A percentile compares a stretch with the other conserved stretches of the same genome.
These are phyloP conservation scores for Drosophila asahinai DNA, from an alignment of 1,140 invertebrate species.

Conservation along the genomic window DNA sequence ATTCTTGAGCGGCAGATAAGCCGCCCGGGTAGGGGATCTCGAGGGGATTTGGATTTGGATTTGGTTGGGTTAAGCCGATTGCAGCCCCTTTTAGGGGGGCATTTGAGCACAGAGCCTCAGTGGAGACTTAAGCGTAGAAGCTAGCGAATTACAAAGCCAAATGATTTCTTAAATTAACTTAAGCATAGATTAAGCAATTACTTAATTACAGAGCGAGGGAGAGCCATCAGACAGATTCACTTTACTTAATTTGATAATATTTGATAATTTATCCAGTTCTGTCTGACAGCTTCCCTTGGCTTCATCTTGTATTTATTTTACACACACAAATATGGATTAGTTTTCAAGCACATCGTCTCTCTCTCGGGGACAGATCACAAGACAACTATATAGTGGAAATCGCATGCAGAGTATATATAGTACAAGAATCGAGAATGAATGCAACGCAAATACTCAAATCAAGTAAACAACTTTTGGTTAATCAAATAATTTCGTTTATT, in stretches of 20 bases:
- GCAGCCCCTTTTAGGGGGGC: constrained; percentile 3
- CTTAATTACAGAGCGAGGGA: neutral
- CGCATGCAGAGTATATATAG: constrained; percentile 25
- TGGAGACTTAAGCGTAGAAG: constrained; percentile 22
- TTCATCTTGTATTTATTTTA: neutral
- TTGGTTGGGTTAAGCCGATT: constrained; percentile 42
- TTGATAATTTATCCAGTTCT: too few species aligned
- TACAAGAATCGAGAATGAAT: constrained; percentile 46
- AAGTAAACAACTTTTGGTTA: constrained; percentile 68
- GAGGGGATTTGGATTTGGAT: constrained; percentile 5
- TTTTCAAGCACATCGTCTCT: constrained; percentile 41
- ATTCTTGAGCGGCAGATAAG: constrained; percentile 53
- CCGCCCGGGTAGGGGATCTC: neutral
- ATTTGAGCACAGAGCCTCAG: constrained; percentile 37
- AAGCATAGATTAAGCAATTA: constrained; percentile 24
- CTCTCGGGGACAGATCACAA: constrained; percentile 38
- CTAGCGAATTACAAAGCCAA: constrained; percentile 33
- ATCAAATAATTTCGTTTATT: constrained; percentile 75
- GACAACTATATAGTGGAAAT: constrained; percentile 26
- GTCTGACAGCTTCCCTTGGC: neutral
- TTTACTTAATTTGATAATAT: neutral
- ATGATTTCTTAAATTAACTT: constrained; percentile 9
- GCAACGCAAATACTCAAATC: constrained; percentile 60
- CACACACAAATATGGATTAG: constrained; percentile 28
- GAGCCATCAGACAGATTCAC: neutral